These are phyloP conservation scores for Drosophila erecta DNA, from an alignment of 1,140 invertebrate genomes.

Conservation along the genomic window DNA sequence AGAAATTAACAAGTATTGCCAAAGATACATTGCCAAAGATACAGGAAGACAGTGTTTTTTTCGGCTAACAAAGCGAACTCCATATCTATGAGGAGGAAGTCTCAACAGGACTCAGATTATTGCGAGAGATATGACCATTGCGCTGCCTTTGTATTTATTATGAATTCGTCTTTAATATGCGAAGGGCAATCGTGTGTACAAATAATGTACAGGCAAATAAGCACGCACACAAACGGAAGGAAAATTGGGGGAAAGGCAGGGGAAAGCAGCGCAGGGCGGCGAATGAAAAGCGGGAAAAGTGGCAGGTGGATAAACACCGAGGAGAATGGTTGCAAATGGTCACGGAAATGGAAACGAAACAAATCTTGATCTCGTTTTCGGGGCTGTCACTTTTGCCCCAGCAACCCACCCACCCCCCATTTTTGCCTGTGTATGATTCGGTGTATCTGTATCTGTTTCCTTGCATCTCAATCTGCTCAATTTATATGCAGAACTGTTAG, in stretches of 20 bases:
- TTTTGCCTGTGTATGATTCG: background rate
- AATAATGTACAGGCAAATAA: constrained; percentile 75
- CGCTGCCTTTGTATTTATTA: constrained; percentile 44
- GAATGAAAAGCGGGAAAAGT: background rate
- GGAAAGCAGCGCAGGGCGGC: too few species aligned
- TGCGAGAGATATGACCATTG: constrained; percentile 11
- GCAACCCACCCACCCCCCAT: background rate
- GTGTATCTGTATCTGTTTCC: constrained; percentile 15
- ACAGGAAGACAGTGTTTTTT: background rate
- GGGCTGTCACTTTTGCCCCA: constrained; percentile 30
- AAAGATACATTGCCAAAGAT: too few species aligned
- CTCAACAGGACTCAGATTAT: constrained; percentile 25
- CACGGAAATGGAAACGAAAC: constrained; percentile 64
- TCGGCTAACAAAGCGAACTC: background rate
- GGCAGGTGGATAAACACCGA: constrained; percentile 49
- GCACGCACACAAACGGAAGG: constrained; percentile 48
- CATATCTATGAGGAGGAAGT: background rate
- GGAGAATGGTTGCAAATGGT: constrained; percentile 46
- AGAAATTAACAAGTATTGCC: background rate
- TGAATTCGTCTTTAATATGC: constrained; percentile 71
- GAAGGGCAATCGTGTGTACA: constrained; percentile 76
- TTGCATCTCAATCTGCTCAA: constrained; percentile 14
- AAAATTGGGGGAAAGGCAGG: background rate
- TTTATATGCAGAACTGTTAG: constrained; percentile 49
- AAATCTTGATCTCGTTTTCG: constrained; percentile 59